These are phyloP conservation scores for Drosophila ambigua DNA, from an alignment of 1,140 invertebrate genomes.

Conservation along the genomic window DNA sequence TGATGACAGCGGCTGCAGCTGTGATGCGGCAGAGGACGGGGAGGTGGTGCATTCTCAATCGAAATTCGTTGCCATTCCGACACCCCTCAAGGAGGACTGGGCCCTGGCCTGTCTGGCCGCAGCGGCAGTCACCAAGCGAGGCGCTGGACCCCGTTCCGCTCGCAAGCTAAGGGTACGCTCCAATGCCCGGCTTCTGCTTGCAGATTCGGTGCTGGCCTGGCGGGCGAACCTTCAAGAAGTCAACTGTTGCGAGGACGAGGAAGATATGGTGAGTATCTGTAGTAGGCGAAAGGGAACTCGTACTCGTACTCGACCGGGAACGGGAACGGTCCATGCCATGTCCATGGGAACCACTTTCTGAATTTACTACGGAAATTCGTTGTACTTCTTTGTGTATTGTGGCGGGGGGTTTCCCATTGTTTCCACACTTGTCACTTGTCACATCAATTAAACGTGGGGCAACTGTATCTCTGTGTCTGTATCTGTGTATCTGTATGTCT, in stretches of 20 bases:
- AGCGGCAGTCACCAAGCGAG: conserved; percentile 53
- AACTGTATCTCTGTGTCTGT: conserved; percentile 3
- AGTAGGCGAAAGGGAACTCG: too few species aligned
- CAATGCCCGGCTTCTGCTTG: conserved; percentile 47
- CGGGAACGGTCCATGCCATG: background rate
- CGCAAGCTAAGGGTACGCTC: conserved; percentile 64
- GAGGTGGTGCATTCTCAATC: conserved; percentile 20
- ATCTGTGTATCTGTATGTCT: conserved; percentile 14
- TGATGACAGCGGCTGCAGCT: conserved; percentile 69
- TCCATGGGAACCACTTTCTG: conserved; percentile 3
- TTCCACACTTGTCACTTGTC: conserved; percentile 43
- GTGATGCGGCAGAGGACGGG: conserved; percentile 41
- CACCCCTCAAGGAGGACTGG: conserved; percentile 64
- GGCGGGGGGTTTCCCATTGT: conserved; percentile 4
- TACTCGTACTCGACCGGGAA: too few species aligned
- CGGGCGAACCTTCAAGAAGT: conserved; percentile 63
- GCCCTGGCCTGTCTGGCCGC: conserved; percentile 58
- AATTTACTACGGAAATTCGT: conserved; percentile 16
- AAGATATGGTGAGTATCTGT: conserved; percentile 78
- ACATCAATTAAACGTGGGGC: conserved; percentile 56
- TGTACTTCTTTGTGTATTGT: conserved; percentile 5
- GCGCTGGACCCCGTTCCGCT: conserved; percentile 46
- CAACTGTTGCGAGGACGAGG: conserved; percentile 78
- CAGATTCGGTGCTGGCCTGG: conserved; percentile 75
- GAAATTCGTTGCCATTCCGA: conserved; percentile 25